A percentile compares a stretch with the other conserved stretches of the same genome.
Conservation (phyloP, 1,140 invertebrate genomes). For the Halesus radiatus region DNA sequence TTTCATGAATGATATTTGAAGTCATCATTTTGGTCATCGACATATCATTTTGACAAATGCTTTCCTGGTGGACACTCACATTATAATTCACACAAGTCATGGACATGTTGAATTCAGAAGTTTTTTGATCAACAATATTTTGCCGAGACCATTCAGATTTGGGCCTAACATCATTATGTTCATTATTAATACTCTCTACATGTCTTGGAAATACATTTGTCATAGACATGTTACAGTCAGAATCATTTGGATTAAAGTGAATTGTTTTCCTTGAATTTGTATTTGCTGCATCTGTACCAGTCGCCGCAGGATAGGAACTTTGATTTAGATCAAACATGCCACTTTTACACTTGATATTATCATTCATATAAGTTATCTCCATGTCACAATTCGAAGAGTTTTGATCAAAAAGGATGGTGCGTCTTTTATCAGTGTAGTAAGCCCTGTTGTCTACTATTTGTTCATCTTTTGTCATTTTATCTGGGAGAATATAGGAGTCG, state of each 20-base stretch:
- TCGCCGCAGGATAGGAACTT: background rate
- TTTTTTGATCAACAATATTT: slow-evolving; percentile 5
- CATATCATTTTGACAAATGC: no score
- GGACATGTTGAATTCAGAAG: slow-evolving; percentile 12
- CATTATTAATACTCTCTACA: background rate
- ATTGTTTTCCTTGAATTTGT: slow-evolving; percentile 17
- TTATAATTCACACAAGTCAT: slow-evolving; percentile 12
- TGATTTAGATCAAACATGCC: background rate
- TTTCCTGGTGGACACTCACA: background rate
- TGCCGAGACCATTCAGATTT: no score
- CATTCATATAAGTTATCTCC: slow-evolving; percentile 4
- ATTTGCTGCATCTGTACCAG: background rate
- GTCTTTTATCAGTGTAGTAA: background rate
- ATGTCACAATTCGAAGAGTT: slow-evolving; percentile 25
- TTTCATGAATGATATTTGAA: background rate
- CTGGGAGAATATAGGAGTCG: slow-evolving; percentile 20
- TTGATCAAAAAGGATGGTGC: slow-evolving; percentile 41
- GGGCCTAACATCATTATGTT: background rate
- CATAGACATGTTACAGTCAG: slow-evolving; percentile 44
- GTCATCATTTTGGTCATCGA: no score
- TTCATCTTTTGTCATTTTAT: slow-evolving; percentile 8
- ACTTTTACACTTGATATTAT: background rate
- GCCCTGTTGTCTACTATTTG: background rate
- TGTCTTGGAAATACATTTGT: slow-evolving; percentile 17
- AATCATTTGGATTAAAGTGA: slow-evolving; percentile 5